phyloP scores from a whole-genome alignment of 2,797 vertebrate species.

The Chelon labrosus region DNA sequence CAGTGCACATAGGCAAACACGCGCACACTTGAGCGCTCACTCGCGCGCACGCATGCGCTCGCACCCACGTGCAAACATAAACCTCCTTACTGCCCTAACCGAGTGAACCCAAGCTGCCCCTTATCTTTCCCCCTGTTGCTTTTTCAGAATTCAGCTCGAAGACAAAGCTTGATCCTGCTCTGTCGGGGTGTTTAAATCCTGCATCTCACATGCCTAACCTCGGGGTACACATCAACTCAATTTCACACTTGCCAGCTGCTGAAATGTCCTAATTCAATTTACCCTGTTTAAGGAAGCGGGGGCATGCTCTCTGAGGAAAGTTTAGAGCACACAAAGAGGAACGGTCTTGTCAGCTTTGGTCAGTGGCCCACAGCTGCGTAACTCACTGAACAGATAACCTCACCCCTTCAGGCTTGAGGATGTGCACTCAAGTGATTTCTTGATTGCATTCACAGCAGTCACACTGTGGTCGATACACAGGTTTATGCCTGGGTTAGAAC shows the following conservation, averaged over 20 bases:
- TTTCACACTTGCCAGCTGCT: constrained; percentile 83
- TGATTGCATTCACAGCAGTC: constrained; percentile 52
- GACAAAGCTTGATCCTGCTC: constrained; percentile 65
- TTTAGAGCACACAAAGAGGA: constrained; percentile 66
- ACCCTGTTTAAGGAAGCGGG: constrained; percentile 76
- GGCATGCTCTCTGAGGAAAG: constrained; percentile 68
- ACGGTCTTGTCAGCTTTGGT: constrained; percentile 68
- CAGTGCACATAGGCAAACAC: constrained; percentile 55
- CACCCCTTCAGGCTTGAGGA: constrained; percentile 39
- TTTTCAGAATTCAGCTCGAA: constrained; percentile 74
- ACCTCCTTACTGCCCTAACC: constrained; percentile 44
- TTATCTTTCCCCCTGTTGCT: constrained; percentile 67
- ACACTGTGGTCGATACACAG: constrained; percentile 43
- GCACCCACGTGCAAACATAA: constrained; percentile 57
- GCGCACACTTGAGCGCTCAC: constrained; percentile 45
- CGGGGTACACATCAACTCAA: constrained; percentile 79
- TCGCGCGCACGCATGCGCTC: constrained; percentile 34
- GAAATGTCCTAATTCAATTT: constrained; percentile 86
- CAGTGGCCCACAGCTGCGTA: constrained; percentile 52
- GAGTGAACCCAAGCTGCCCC: constrained; percentile 57
- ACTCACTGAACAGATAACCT: constrained; percentile 42
- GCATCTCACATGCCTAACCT: constrained; percentile 74
- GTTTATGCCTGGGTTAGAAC: constrained; percentile 39
- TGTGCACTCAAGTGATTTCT: constrained; percentile 45
- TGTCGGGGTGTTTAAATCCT: constrained; percentile 74